These are phyloP conservation scores for Tetrax tetrax DNA, from an alignment of 2,113 vertebrate genomes.

Conservation along the genomic window DNA sequence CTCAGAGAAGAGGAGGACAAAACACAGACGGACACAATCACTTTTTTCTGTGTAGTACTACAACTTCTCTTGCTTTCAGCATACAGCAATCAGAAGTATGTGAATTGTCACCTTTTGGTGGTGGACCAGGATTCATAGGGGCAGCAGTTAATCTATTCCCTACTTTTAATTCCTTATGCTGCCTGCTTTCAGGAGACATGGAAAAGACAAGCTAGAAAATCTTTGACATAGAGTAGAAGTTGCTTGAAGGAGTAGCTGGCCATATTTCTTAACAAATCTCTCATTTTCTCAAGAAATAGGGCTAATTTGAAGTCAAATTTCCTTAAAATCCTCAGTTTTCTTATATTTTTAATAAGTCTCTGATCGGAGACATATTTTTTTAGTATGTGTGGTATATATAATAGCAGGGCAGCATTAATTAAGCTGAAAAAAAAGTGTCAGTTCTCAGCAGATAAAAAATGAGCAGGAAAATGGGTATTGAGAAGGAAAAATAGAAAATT, in stretches of 20 bases:
- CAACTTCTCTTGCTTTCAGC: background rate
- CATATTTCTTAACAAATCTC: background rate
- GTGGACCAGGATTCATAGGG: background rate
- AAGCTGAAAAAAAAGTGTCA: background rate
- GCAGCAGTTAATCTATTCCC: background rate
- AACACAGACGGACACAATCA: background rate
- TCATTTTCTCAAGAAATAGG: background rate
- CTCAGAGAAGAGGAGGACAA: background rate
- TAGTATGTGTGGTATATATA: background rate
- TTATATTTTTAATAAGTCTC: background rate
- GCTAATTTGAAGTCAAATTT: background rate
- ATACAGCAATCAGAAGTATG: background rate
- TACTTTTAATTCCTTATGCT: background rate
- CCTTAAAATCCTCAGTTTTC: background rate
- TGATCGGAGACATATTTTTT: background rate
- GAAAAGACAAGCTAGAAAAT: background rate
- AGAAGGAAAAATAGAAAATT: background rate
- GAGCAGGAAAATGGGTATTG: background rate
- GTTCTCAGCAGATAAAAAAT: background rate
- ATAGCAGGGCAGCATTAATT: background rate
- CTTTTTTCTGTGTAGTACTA: background rate
- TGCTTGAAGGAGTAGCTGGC: background rate
- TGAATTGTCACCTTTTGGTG: background rate
- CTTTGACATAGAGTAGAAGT: background rate
- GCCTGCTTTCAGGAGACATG: background rate